Percentiles rank a stretch among this genome's conserved stretches.
Conservation (phyloP, 2,888 invertebrate genomes). For the Amphipyra berbera region DNA sequence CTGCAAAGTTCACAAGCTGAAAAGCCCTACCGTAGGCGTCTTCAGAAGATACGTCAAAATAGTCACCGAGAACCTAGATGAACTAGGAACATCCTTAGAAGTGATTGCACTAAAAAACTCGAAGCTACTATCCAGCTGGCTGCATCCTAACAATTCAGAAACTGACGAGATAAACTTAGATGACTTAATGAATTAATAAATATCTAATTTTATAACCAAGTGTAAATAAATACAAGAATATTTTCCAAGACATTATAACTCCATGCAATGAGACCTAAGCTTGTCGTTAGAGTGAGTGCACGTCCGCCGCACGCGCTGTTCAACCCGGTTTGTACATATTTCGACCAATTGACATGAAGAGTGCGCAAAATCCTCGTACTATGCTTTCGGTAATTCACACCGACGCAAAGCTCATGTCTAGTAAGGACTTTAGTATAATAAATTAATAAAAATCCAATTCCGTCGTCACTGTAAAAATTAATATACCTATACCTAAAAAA, state of each 20-base stretch:
- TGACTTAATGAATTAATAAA: constrained; percentile 27
- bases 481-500: no score
- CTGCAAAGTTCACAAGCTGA: constrained; percentile 61
- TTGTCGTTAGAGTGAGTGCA: no score
- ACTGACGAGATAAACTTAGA: background rate
- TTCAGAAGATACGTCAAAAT: constrained; percentile 33
- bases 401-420: no score
- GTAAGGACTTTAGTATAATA: no score
- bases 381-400: no score
- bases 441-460: no score
- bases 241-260: background rate
- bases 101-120: constrained; percentile 55
- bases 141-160: constrained; percentile 18
- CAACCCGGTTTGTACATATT: no score
- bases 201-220: background rate
- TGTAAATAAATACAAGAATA: background rate
- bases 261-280: no score
- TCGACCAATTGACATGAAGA: no score
- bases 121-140: constrained; percentile 24
- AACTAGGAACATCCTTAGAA: constrained; percentile 51
- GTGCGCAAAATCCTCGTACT: no score
- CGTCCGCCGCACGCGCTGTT: no score
- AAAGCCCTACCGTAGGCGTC: constrained; percentile 56
- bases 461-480: no score
- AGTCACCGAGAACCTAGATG: constrained; percentile 35